These are phyloP conservation scores for Rhadinocentrus ornatus DNA, from an alignment of 2,797 vertebrate genomes.

Conservation along the genomic window DNA sequence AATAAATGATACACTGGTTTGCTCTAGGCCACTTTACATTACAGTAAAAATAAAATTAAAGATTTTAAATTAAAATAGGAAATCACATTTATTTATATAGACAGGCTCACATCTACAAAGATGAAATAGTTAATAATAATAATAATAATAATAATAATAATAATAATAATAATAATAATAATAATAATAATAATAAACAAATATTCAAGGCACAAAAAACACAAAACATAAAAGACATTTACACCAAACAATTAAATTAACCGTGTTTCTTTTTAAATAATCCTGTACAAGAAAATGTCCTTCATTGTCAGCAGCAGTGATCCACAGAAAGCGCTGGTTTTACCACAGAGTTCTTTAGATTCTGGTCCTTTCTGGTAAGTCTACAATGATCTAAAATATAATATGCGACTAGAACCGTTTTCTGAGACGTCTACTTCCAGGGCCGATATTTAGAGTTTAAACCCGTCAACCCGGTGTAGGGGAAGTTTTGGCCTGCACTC, in stretches of 20 bases:
- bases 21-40: constrained; percentile 43
- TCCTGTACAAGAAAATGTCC: constrained; percentile 6
- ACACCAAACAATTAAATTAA: constrained; percentile 48
- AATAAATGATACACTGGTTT: constrained; percentile 48
- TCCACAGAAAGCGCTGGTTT: constrained; percentile 11
- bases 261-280: constrained; percentile 39
- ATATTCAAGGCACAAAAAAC: constrained; percentile 67
- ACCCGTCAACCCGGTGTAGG: constrained; percentile 65
- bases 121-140: constrained; percentile 47
- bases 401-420: neutral
- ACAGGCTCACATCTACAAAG: constrained; percentile 39
- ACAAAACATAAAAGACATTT: constrained; percentile 67
- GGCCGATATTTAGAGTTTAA: constrained; percentile 81
- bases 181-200: constrained; percentile 29
- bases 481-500: constrained; percentile 52
- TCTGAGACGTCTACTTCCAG: constrained; percentile 76
- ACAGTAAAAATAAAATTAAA: constrained; percentile 57
- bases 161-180: constrained; percentile 21
- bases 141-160: constrained; percentile 49
- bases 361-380: neutral
- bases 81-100: constrained; percentile 46
- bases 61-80: constrained; percentile 54
- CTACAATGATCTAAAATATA: neutral
- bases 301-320: constrained; percentile 37
- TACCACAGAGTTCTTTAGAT: constrained; percentile 7